phyloP scores from a whole-genome alignment of 2,888 invertebrate species.

The Seira musarum region DNA sequence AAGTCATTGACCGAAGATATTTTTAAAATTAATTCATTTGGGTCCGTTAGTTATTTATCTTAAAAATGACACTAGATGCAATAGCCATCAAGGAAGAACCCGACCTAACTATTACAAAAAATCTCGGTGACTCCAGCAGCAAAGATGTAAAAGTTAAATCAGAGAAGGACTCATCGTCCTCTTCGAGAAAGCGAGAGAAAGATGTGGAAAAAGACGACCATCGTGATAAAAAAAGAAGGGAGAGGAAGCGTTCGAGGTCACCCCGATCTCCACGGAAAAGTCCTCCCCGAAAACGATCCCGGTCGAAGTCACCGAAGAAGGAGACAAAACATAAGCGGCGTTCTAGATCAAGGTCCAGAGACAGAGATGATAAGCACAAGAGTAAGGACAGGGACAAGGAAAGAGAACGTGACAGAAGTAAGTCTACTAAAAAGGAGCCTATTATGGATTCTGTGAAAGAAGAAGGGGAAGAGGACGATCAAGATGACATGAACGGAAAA shows the following conservation, averaged over 20 bases:
- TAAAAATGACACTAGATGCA: slow-evolving; percentile 37
- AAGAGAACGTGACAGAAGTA: slow-evolving; percentile 21
- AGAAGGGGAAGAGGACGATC: slow-evolving; percentile 55
- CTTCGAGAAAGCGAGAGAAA: slow-evolving; percentile 1
- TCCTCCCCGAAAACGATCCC: slow-evolving; percentile 42
- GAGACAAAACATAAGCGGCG: slow-evolving; percentile 29
- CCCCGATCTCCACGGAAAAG: slow-evolving; percentile 32
- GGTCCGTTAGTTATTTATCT: too few species aligned
- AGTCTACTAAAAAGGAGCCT: slow-evolving; percentile 34
- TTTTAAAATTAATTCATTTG: too few species aligned
- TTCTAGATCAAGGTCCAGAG: slow-evolving; percentile 59
- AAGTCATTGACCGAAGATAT: slow-evolving; percentile 14
- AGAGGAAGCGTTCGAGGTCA: slow-evolving; percentile 38
- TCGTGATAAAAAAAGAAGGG: slow-evolving; percentile 20
- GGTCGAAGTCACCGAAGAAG: slow-evolving; percentile 50
- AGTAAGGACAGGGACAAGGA: slow-evolving; percentile 30
- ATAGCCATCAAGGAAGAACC: slow-evolving; percentile 24
- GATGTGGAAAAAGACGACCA: slow-evolving; percentile 18
- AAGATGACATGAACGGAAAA: slow-evolving; percentile 54
- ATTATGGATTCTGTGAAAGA: slow-evolving; percentile 29
- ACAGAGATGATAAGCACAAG: slow-evolving; percentile 33
- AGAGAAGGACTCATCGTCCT: slow-evolving; percentile 23
- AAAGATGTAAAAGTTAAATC: slow-evolving; percentile 47
- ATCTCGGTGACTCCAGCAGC: slow-evolving; percentile 26
- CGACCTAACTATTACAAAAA: slow-evolving; percentile 30